These are phyloP conservation scores for Diplodus sargus DNA, from an alignment of 2,797 vertebrate genomes.

Conservation along the genomic window DNA sequence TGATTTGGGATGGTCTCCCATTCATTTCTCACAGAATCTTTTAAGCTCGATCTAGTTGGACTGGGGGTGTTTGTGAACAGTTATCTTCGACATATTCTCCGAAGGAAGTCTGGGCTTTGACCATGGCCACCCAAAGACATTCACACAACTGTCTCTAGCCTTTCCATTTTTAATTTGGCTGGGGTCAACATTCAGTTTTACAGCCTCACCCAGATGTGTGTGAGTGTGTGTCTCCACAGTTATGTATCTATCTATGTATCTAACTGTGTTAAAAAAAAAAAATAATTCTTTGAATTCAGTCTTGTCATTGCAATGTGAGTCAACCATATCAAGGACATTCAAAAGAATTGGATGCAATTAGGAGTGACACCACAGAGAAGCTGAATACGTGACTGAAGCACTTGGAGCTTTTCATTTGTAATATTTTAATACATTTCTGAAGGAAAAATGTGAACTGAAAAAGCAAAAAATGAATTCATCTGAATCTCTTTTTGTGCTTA, in stretches of 20 bases:
- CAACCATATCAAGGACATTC: constrained; percentile 42
- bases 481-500: neutral
- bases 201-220: constrained; percentile 30
- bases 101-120: constrained; percentile 9
- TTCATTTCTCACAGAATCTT: constrained; percentile 23
- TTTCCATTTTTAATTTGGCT: constrained; percentile 42
- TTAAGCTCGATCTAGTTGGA: constrained; percentile 1
- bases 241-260: constrained; percentile 1
- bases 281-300: constrained; percentile 13
- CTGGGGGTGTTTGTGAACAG: neutral
- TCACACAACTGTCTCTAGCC: constrained; percentile 26
- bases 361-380: neutral
- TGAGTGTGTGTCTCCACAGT: neutral
- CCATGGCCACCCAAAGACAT: constrained; percentile 24
- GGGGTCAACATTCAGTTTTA: constrained; percentile 14
- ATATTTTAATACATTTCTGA: constrained; percentile 25
- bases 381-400: constrained; percentile 10
- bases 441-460: neutral
- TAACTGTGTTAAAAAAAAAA: neutral
- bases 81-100: constrained; percentile 10
- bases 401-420: constrained; percentile 4
- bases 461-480: neutral
- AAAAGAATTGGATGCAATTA: constrained; percentile 28
- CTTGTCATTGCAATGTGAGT: constrained; percentile 9
- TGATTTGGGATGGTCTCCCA: constrained; percentile 26